Conservation (phyloP, 1,140 invertebrate species). For the Riptortus pedestris region DNA sequence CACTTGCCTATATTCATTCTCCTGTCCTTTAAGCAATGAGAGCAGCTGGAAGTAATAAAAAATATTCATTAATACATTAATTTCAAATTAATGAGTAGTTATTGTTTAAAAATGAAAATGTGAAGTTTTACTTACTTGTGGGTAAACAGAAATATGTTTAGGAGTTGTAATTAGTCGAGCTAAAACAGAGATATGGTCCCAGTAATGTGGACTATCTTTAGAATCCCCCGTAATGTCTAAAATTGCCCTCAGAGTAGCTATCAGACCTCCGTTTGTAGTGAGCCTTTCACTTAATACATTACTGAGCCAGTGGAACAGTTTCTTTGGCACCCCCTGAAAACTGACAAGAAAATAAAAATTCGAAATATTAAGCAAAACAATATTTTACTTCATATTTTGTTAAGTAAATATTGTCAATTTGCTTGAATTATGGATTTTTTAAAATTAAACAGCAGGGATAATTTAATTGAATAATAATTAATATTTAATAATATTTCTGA, state of each 20-base stretch:
- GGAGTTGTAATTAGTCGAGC: not conserved
- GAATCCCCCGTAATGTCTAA: constrained; percentile 3
- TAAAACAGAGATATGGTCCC: constrained; percentile 4
- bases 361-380: not conserved
- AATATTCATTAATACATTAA: not conserved
- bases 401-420: no score
- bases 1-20: constrained; percentile 30
- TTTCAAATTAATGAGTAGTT: not conserved
- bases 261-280: not conserved
- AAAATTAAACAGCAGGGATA: no score
- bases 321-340: not conserved
- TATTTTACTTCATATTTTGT: not conserved
- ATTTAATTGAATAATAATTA: no score
- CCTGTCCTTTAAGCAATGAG: constrained; percentile 30
- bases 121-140: not conserved
- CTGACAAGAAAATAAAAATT: not conserved
- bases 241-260: constrained; percentile 1
- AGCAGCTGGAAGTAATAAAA: constrained; percentile 35
- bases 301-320: not conserved
- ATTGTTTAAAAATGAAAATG: not conserved
- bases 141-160: constrained; percentile 1
- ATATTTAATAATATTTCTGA: no score
- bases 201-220: constrained; percentile 7
- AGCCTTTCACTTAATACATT: constrained; percentile 7
- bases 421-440: no score